Evolutionary conservation across 2,888 invertebrate genomes (phyloP).

Genomic region (Isoperla grammatica): DNA sequence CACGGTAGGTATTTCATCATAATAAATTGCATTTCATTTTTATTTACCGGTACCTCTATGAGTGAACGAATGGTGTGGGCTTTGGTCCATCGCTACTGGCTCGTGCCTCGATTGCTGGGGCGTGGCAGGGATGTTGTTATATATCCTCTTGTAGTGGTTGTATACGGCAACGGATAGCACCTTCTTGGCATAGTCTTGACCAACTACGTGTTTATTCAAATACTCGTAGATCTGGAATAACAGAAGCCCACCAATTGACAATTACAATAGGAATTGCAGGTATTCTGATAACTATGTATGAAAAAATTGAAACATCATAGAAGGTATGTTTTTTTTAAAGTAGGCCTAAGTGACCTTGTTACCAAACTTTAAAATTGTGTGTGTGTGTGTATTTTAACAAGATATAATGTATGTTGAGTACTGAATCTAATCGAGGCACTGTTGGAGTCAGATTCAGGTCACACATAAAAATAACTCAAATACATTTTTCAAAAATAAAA

Average conservation of each 20-base stretch:
- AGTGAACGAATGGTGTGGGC: constrained; percentile 60
- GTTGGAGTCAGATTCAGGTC: no score
- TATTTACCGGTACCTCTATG: no score
- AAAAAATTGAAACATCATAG: no score
- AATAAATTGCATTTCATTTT: no score
- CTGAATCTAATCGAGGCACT: no score
- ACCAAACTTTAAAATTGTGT: background rate
- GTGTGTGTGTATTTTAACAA: background rate
- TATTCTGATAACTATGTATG: no score
- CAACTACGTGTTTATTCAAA: constrained; percentile 93
- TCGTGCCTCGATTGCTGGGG: constrained; percentile 45
- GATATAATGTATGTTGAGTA: no score
- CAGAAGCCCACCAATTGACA: constrained; percentile 14
- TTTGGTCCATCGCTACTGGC: constrained; percentile 56
- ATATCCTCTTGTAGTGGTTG: constrained; percentile 97
- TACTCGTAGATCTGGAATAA: constrained; percentile 80
- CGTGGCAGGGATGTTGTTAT: constrained; percentile 74
- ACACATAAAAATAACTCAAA: no score
- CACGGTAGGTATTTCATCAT: no score
- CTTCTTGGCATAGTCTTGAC: constrained; percentile 96
- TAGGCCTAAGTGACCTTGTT: no score
- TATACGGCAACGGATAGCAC: constrained; percentile 97
- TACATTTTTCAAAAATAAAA: no score
- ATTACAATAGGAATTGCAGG: constrained; percentile 11
- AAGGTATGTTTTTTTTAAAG: no score